Conservation (phyloP, 1,140 invertebrate genomes). For the Cydia amplana region DNA sequence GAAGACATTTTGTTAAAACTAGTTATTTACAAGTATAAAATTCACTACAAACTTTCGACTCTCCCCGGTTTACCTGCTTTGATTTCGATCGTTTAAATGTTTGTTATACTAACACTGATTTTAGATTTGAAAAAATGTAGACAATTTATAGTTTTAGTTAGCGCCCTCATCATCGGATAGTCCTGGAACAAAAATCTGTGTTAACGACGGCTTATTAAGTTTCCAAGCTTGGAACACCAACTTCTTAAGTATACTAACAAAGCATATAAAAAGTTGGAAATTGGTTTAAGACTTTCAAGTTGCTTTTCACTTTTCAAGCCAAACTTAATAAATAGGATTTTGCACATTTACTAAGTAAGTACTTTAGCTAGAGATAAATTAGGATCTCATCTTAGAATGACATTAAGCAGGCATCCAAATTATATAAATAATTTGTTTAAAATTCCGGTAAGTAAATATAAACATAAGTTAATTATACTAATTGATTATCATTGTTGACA, state of each 20-base stretch:
- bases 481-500: no score
- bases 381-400: neutral
- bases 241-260: conserved; percentile 3
- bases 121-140: conserved; percentile 45
- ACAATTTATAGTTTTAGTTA: conserved; percentile 38
- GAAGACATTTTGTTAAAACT: conserved; percentile 55
- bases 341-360: neutral
- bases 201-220: conserved; percentile 10
- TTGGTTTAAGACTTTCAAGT: conserved; percentile 19
- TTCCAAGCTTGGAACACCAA: neutral
- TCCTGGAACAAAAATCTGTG: conserved; percentile 52
- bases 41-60: conserved; percentile 59
- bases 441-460: neutral
- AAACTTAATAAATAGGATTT: conserved; percentile 4
- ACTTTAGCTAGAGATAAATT: neutral
- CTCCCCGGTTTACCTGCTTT: conserved; percentile 52
- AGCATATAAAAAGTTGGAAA: conserved; percentile 22
- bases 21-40: conserved; percentile 75
- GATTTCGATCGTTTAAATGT: conserved; percentile 45
- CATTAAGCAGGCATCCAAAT: no score
- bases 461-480: neutral
- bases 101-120: conserved; percentile 53
- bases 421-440: neutral
- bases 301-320: neutral
- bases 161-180: conserved; percentile 59